These are phyloP conservation scores for Cancer borealis DNA, from an alignment of 2,888 invertebrate species.

Conservation along the genomic window DNA sequence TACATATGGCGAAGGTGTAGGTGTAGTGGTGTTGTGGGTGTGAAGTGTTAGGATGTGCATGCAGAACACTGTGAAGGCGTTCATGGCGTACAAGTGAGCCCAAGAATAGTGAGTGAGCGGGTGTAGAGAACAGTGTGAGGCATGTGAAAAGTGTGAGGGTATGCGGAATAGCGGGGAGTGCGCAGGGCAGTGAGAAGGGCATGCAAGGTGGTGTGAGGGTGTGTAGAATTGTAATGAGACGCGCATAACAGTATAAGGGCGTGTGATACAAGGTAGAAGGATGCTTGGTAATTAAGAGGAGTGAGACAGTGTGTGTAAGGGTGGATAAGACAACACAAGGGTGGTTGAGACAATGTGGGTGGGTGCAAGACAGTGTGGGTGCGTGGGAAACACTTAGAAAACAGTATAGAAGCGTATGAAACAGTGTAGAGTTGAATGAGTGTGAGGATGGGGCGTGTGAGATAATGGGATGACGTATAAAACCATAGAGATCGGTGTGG, in stretches of 20 bases:
- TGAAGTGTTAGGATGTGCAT: not conserved
- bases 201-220: not conserved
- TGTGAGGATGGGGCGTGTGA: not conserved
- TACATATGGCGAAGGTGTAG: not conserved
- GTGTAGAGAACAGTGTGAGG: not conserved
- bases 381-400: not conserved
- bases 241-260: not conserved
- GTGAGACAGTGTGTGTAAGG: not conserved
- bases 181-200: not conserved
- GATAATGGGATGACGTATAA: not conserved
- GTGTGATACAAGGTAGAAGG: not conserved
- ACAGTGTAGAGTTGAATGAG: not conserved
- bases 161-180: not conserved
- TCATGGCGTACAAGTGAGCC: not conserved
- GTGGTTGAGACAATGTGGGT: not conserved
- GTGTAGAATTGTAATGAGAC: not conserved
- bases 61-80: not conserved
- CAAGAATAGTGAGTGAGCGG: not conserved
- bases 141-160: not conserved
- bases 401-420: not conserved
- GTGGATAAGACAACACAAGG: not conserved
- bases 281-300: not conserved
- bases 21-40: not conserved
- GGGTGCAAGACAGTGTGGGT: not conserved
- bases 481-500: not conserved